Conservation (phyloP, 2,113 vertebrate genomes). For the Xiphophorus couchianus region DNA sequence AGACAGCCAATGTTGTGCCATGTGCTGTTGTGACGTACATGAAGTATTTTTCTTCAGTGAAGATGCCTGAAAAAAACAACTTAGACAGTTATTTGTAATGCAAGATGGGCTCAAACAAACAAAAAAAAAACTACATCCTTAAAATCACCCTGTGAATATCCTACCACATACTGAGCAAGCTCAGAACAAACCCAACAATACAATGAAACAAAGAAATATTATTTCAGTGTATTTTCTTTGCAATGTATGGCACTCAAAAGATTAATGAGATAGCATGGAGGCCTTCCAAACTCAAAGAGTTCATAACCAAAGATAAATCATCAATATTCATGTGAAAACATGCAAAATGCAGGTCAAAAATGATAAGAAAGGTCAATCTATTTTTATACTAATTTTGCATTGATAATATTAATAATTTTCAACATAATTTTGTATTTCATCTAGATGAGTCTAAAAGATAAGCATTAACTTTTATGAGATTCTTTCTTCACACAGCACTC, state of each 20-base stretch:
- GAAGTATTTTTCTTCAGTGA: background rate
- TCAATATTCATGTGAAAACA: too few species aligned
- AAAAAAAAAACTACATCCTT: background rate
- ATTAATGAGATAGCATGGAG: too few species aligned
- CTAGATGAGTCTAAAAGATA: background rate
- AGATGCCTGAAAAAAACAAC: background rate
- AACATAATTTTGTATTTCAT: background rate
- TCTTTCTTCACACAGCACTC: constrained; percentile 2
- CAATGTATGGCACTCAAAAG: too few species aligned
- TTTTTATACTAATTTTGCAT: too few species aligned
- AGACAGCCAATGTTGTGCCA: background rate
- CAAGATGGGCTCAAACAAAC: background rate
- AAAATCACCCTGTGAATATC: background rate
- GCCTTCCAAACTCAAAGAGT: too few species aligned
- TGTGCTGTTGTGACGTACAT: background rate
- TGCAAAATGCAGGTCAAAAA: too few species aligned
- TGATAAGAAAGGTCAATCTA: too few species aligned
- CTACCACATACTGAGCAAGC: background rate
- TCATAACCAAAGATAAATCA: too few species aligned
- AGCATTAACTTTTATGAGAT: background rate
- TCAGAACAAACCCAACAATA: background rate
- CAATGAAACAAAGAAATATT: background rate
- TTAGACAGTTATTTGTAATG: background rate
- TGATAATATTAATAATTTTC: background rate
- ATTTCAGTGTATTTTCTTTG: too few species aligned